Percentiles rank a stretch among this genome's conserved stretches.
Conservation (phyloP, 2,113 vertebrate species). For the Phyllostomus hastatus region DNA sequence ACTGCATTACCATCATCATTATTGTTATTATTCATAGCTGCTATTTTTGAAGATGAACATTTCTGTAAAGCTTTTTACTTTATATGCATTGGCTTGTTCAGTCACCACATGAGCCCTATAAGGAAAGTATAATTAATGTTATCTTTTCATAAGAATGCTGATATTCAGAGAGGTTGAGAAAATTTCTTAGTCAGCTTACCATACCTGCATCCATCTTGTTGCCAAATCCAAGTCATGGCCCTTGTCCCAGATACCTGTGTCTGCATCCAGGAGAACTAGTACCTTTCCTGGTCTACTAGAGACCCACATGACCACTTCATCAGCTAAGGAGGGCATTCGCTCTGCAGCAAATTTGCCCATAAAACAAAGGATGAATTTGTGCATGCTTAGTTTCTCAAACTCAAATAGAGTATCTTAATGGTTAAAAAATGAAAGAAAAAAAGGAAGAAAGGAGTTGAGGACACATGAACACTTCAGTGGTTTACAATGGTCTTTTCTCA, state of each 20-base stretch:
- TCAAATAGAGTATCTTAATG: conserved; percentile 54
- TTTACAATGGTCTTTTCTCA: conserved; percentile 59
- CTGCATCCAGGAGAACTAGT: background rate
- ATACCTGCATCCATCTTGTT: background rate
- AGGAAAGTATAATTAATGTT: background rate
- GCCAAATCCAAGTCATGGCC: background rate
- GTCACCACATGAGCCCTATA: background rate
- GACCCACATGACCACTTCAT: background rate
- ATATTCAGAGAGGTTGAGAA: background rate
- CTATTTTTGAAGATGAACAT: background rate
- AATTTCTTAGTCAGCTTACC: background rate
- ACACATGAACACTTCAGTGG: conserved; percentile 35
- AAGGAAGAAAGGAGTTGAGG: conserved; percentile 35
- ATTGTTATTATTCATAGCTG: background rate
- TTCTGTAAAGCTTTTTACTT: background rate
- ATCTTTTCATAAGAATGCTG: background rate
- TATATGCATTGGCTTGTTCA: background rate
- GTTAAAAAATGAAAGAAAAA: background rate
- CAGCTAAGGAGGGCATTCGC: background rate
- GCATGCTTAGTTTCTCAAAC: conserved; percentile 61
- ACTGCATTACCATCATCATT: background rate
- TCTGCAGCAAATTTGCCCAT: conserved; percentile 7
- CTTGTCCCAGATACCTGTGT: background rate
- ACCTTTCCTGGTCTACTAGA: background rate
- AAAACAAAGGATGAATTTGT: conserved; percentile 59